Evolutionary conservation across 1,140 invertebrate genomes (phyloP), one percentile per base, ranked within the genome.

Genomic region (Macrosteles quadrilineatus): DNA sequence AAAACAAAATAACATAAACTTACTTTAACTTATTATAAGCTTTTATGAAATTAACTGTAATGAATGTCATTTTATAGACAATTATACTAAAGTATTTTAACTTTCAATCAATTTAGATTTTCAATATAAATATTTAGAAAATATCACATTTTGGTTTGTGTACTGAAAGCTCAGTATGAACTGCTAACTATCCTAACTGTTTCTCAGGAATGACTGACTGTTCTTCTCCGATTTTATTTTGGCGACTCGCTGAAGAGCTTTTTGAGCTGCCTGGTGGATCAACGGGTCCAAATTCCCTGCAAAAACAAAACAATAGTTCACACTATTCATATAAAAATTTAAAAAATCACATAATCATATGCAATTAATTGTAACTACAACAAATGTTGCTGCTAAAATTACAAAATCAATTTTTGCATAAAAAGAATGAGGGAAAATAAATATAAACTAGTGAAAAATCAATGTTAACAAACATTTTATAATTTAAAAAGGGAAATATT

Each of bases 271-370:
- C 76, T 89, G 86, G 79, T 94, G 92, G 71, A 95, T 90, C 74
- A 88, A 88, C 31, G 85, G 80, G 14, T 95, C 91, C 75, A 96
- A 76, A 81, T 91, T 87, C 85, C 92, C 92, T 94, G 80, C 31
- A 87, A 87, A 74, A 73, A 74, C n/a, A n/a, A n/a, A n/a, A n/a
- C n/a, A n/a, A n/a, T n/a, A n/a, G n/a, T n/a, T n/a, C n/a, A n/a
- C n/a, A n/a, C n/a, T n/a, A n/a, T n/a, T n/a, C n/a, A n/a, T 23
- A 57, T 57, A 66, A 21, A 4, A 27, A 66, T 45, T 66, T n/a
- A 32, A 23, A 40, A 23, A 12, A 63, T 9, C 27, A 76, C 74
- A 73, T 78, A 73, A 74, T 73, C 66, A 73, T 55, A 76, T 71
- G 71, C 69, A 57, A 3, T 17, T 6, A 4, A 53, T 66, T 65